Conservation (phyloP, 2,113 vertebrate species). For the Puffinus mauretanicus region DNA sequence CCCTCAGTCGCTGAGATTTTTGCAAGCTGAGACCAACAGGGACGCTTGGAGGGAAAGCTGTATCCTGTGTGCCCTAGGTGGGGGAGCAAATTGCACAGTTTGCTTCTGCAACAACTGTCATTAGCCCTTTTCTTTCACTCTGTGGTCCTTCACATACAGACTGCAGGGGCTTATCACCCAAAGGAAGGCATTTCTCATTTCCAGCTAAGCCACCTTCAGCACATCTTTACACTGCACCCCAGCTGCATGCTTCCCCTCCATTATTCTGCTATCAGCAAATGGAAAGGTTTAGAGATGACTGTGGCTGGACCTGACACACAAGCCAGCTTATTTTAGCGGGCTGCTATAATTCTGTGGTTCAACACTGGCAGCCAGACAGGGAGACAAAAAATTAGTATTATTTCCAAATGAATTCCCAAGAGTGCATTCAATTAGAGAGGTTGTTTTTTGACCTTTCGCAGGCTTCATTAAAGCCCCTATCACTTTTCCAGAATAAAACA, state of each 20-base stretch:
- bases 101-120: background rate
- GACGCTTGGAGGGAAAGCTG: background rate
- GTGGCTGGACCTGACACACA: background rate
- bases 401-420: slow-evolving; percentile 17
- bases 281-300: background rate
- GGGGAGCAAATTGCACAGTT: background rate
- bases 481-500: slow-evolving; percentile 26
- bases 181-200: background rate
- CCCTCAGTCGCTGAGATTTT: background rate
- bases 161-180: background rate
- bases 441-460: slow-evolving; percentile 17
- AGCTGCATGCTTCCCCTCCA: background rate
- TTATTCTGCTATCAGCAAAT: background rate
- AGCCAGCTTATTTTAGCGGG: background rate
- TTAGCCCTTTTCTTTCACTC: background rate
- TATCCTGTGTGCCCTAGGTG: background rate
- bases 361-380: background rate
- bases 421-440: slow-evolving; percentile 16
- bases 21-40: background rate
- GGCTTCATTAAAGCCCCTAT: background rate
- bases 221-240: background rate
- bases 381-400: slow-evolving; percentile 9
- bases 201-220: background rate
- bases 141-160: background rate
- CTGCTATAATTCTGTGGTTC: slow-evolving; percentile 30